Evolutionary conservation across 2,797 vertebrate species (phyloP), one percentile per base, ranked within the genome.

Genomic region (Rhynchotus rufescens): DNA sequence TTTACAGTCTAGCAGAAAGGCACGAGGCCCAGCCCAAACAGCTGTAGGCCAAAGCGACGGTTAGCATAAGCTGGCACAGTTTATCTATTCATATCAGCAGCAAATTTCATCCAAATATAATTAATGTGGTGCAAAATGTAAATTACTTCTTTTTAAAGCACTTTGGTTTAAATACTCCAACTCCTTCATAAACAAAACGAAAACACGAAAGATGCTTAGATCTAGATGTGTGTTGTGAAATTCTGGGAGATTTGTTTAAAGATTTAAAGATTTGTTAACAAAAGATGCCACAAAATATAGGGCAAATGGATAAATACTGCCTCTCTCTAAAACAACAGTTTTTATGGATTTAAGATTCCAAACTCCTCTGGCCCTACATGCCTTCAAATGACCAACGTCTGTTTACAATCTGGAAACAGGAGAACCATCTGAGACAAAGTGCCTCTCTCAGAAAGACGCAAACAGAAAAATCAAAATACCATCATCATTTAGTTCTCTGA

Each of bases 391-490:
- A 64, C 10, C 23, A 78, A 54, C 2, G 8, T 61, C 36, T 77
- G 65, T 79, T 73, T 72, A 82, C 89, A 84, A 84, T 56, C 61
- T 74, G 51, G 25, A 77, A 80, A 44, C 1, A 54, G 32, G 14
- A 90, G 22, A 86, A 77, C 49, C 45, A 19, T 15, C 82, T 75
- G 47, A n/a, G 26, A 54, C 34, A 60, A 74, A 79, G 10, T 13
- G 12, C 36, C 83, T 84, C 80, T 84, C 16, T 84, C n/a, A 47
- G 28, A 54, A 81, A 91, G 89, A 81, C 15, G 26, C 56, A 71
- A 92, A 86, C 8, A 87, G 69, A 90, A 93, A 83, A 90, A 85
- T 56, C 59, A 38, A 85, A 83, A 85, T 16, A 30, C 23, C 9
- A 13, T 61, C 12, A 25, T 10, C 54, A 52, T 14, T 81, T 52